Evolutionary conservation across 2,888 invertebrate genomes (phyloP), one percentile per base, ranked within the genome.

Genomic region (Lordiphosa fenestrarum): DNA sequence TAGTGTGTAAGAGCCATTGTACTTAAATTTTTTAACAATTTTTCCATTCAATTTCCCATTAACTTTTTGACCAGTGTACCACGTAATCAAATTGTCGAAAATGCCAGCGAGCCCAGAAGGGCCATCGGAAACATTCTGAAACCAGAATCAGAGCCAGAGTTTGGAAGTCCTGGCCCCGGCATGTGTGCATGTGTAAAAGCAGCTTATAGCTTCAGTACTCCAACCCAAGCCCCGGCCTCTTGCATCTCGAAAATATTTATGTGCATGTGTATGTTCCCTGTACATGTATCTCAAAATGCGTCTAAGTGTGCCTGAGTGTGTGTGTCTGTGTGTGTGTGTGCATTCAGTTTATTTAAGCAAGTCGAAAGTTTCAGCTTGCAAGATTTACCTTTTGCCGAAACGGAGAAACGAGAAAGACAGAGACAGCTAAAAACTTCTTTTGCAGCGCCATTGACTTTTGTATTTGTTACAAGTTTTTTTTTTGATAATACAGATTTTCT

Each of bases 381-480:
- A 84, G 83, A 83, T 84, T 84, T 83, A 81, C 78, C 83, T 80
- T 68, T 68, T 71, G 67, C 78, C 65, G 69, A 54, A 60, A 52
- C 7, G 3, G 59, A 15, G 19, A 39, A 19, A 39, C 15, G 39
- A 39, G 15, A 15, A 10, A 7, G 39, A 7, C 19, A 38, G 38
- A 39, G 15, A 38, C 73, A 76, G 80, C 67, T 73, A 70, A 77
- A 83, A 84, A 84, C 71, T 84, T 82, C 73, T 80, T 83, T 80
- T 77, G 82, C 78, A 78, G 73, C 80, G 75, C 83, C 77, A 78
- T 83, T 84, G 81, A 77, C 73, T 83, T 76, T 84, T 75, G 72
- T 76, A 76, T 84, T 76, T 74, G 83, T 80, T 80, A 73, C 74
- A 74, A 70, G 64, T 80, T 62, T 63, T 62, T 61, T 15, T 63